Evolutionary conservation across 2,113 vertebrate species (phyloP).

Genomic region (Cottus gobio): DNA sequence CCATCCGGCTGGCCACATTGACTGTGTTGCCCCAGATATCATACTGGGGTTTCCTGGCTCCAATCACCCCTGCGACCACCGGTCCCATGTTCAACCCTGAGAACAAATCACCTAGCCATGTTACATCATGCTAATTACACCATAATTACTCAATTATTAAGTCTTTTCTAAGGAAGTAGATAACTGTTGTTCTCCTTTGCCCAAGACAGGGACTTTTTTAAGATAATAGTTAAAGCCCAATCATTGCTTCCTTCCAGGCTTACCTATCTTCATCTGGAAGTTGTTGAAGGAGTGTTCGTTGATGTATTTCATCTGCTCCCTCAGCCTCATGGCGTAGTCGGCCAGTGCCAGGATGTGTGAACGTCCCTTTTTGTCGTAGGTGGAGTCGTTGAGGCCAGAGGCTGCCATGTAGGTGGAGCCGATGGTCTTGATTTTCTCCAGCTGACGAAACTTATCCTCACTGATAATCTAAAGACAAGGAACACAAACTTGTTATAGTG

Average conservation of each 20-base stretch:
- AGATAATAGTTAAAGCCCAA: conserved; percentile 12
- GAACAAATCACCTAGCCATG: conserved; percentile 11
- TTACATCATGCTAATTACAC: conserved; percentile 19
- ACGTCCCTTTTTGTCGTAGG: conserved; percentile 91
- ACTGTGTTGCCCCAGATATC: conserved; percentile 99
- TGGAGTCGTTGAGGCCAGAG: conserved; percentile 92
- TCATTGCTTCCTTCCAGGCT: conserved; percentile 45
- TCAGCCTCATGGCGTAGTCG: conserved; percentile 92
- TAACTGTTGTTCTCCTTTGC: not conserved
- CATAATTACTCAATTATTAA: not conserved
- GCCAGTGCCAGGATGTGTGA: conserved; percentile 92
- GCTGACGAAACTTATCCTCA: conserved; percentile 90
- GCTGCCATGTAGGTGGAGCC: conserved; percentile 98
- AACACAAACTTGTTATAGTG: not conserved
- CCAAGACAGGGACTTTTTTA: not conserved
- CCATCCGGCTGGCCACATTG: conserved; percentile 97
- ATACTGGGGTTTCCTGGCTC: conserved; percentile 94
- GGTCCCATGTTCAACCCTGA: conserved; percentile 96
- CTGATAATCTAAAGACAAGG: conserved; percentile 88
- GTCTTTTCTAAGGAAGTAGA: not conserved
- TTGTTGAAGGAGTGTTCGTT: conserved; percentile 98
- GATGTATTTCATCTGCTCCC: conserved; percentile 96
- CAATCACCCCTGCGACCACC: conserved; percentile 95
- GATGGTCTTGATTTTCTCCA: conserved; percentile 98
- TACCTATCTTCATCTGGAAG: conserved; percentile 98